Evolutionary conservation across 2,888 invertebrate species (phyloP), one percentile per base, ranked within the genome.

Genomic region (Netelia melanura): DNA sequence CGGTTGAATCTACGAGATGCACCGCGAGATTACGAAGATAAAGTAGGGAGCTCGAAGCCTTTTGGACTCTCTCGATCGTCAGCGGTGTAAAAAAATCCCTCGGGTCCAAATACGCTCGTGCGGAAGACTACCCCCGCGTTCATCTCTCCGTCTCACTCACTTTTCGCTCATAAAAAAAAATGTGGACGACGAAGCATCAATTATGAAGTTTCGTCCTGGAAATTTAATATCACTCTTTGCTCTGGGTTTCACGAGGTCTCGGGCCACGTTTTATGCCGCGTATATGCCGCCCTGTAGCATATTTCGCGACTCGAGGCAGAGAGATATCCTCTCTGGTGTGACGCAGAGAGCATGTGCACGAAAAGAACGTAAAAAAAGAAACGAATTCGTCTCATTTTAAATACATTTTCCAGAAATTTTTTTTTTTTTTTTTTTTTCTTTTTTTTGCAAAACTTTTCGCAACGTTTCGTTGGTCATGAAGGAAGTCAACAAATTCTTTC

Each of bases 161-260:
- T 71, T 62, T 54, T 72, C 30, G 21, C 43, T 75, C 71, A 25
- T 71, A 76, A 81, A 84, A 84, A 84, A 81, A 82, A 76, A 17
- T 76, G 72, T 62, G 74, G 64, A 68, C 77, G 76, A 44, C 68
- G 30, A 62, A 75, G 77, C 84, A 84, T 86, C 86, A 83, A 86
- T 86, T 86, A 84, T 74, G 82, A 83, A 83, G 75, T 83, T 83
- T 83, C 64, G 83, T 83, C 79, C 64, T 83, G 70, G 64, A 83
- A 83, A 79, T 75, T 80, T 83, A 79, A 83, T 79, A 82, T 86
- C 76, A 80, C 81, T 84, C 65, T 74, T 79, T 76, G 68, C 65
- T 76, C 58, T 11, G 25, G 8, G 14, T 9, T 5, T 3, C 44
- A 30, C 17, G 23, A n/a, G 74, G 1, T 58, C 21, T 56, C 56